A percentile compares a stretch with the other conserved stretches of the same genome.
Conservation (phyloP, 2,113 vertebrate genomes). For the Trichechus manatus region DNA sequence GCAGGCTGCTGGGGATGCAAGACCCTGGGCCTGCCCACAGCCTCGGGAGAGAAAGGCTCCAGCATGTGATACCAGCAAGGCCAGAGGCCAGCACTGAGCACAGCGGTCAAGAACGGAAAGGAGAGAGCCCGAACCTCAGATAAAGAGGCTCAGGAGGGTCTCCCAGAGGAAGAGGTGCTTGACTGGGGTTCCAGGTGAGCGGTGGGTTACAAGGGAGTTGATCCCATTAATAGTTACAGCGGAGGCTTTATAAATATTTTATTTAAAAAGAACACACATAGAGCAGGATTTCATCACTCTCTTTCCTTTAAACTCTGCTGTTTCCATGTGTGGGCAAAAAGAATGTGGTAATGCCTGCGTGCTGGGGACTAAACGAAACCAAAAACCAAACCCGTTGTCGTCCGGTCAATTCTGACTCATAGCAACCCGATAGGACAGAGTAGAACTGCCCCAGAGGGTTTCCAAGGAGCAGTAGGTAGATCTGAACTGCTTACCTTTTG, state of each 20-base stretch:
- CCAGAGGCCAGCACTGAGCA: background rate
- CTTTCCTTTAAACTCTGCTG: background rate
- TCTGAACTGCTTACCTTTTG: too few relatives aligned
- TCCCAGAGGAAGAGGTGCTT: background rate
- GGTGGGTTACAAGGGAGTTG: background rate
- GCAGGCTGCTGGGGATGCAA: background rate
- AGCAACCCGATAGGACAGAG: too few relatives aligned
- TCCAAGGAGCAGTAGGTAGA: too few relatives aligned
- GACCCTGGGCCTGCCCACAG: background rate
- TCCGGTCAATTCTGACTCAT: too few relatives aligned
- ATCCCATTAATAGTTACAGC: background rate
- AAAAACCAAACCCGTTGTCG: too few relatives aligned
- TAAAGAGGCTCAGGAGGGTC: background rate
- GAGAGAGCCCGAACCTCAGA: rapidly evolving
- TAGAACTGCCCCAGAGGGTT: too few relatives aligned
- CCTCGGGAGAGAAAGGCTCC: background rate
- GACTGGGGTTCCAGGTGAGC: background rate
- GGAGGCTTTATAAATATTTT: background rate
- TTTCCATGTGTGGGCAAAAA: background rate
- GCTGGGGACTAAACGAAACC: background rate
- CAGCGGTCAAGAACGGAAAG: rapidly evolving
- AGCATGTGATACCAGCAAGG: rapidly evolving
- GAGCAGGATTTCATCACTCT: background rate
- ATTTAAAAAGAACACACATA: background rate
- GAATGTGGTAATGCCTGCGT: background rate